phyloP scores from a whole-genome alignment of 53 echinoderm and acorn worm species.

The Stichopus horrens region DNA sequence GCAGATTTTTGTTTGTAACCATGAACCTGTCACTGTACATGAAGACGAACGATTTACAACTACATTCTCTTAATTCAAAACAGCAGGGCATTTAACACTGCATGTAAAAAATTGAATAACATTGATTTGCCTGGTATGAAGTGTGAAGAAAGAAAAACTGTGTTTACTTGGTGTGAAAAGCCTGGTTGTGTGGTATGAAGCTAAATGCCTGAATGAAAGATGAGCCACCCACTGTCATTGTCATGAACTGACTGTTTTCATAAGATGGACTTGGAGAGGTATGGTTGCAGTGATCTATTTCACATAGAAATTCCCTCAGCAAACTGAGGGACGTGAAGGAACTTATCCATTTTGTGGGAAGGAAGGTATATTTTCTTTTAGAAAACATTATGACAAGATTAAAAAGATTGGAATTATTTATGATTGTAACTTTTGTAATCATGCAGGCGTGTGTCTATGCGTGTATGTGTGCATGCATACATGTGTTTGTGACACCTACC shows the following conservation, averaged over 20 bases:
- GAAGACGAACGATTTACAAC: too few relatives aligned
- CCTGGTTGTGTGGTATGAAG: background rate
- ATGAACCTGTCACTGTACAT: too few relatives aligned
- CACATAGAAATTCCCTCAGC: background rate
- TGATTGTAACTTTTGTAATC: too few relatives aligned
- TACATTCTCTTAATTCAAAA: too few relatives aligned
- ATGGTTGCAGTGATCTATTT: background rate
- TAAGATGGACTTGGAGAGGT: conserved; percentile 10
- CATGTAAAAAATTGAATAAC: too few relatives aligned
- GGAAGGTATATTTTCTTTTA: background rate
- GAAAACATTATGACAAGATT: background rate
- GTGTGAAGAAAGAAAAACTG: background rate
- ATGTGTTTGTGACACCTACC: too few relatives aligned
- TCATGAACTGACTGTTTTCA: conserved; percentile 6
- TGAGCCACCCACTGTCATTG: background rate
- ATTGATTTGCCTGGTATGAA: background rate
- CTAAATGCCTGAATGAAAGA: background rate
- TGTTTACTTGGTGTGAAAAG: background rate
- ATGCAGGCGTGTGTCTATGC: too few relatives aligned
- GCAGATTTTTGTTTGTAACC: too few relatives aligned
- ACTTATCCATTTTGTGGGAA: background rate
- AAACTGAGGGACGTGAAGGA: background rate
- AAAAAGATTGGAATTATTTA: too few relatives aligned
- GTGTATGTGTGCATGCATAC: too few relatives aligned
- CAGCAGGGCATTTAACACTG: too few relatives aligned